phyloP scores from a whole-genome alignment of 2,113 vertebrate species.

The Pheucticus melanocephalus region DNA sequence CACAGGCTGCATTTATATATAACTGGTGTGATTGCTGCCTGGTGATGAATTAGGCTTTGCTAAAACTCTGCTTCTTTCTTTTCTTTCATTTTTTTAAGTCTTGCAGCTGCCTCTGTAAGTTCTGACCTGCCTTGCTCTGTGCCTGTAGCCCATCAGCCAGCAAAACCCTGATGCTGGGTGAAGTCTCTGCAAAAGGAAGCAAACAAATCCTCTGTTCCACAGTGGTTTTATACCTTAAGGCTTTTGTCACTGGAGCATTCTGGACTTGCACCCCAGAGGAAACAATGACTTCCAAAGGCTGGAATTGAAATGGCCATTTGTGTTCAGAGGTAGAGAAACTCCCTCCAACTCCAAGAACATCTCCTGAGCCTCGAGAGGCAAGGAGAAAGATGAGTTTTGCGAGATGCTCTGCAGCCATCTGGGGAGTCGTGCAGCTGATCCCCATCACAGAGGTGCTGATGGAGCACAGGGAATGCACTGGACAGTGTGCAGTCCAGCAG shows the following conservation, averaged over 20 bases:
- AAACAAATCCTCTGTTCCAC: not conserved
- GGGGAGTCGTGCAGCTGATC: conserved; percentile 30
- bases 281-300: not conserved
- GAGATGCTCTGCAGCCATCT: not conserved
- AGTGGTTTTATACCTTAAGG: not conserved
- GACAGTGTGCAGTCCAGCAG: not conserved
- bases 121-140: not conserved
- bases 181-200: not conserved
- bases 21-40: conserved; percentile 10
- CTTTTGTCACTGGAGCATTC: not conserved
- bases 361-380: not conserved
- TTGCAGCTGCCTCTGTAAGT: not conserved
- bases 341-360: not conserved
- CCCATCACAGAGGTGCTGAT: not conserved
- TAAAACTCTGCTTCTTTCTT: not conserved
- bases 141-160: not conserved
- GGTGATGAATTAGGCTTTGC: conserved; percentile 13
- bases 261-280: not conserved
- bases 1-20: not conserved
- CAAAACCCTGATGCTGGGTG: not conserved
- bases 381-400: not conserved
- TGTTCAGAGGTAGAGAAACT: not conserved
- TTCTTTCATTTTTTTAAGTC: not conserved
- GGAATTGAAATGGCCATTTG: not conserved
- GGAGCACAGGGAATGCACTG: not conserved